A percentile compares a stretch with the other conserved stretches of the same genome.
Evolutionary conservation across 2,888 invertebrate species (phyloP).

Genomic region (Theretra japonica): DNA sequence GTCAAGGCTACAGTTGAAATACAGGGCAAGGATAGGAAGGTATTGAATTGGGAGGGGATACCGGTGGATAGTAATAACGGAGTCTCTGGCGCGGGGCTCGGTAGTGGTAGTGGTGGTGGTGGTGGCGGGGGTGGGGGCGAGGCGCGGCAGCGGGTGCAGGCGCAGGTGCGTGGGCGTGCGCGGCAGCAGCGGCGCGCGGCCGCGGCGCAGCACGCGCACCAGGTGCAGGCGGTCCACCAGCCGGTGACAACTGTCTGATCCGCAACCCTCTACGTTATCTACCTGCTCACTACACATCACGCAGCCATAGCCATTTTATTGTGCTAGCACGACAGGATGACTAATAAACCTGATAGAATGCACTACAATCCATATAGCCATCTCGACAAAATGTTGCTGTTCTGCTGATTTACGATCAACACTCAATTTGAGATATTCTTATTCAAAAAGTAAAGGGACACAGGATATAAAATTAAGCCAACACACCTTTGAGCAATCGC

Average conservation of each 20-base stretch:
- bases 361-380: too few species aligned
- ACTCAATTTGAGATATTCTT: too few species aligned
- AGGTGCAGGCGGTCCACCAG: constrained; percentile 68
- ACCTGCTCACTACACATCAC: neutral
- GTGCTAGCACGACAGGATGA: neutral
- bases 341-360: too few species aligned
- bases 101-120: neutral
- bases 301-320: neutral
- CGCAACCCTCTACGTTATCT: constrained; percentile 35
- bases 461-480: too few species aligned
- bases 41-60: neutral
- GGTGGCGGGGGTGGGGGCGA: neutral
- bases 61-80: neutral
- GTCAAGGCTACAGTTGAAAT: neutral
- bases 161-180: neutral
- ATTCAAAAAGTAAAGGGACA: too few species aligned
- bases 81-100: neutral
- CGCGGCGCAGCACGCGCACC: constrained; percentile 47
- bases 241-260: constrained; percentile 77
- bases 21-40: neutral
- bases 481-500: too few species aligned
- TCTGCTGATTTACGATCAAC: too few species aligned
- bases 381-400: too few species aligned
- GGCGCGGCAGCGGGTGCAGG: neutral
- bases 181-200: constrained; percentile 18